Percentiles rank a stretch among this genome's conserved stretches.
Conservation (phyloP, 1,140 invertebrate genomes). For the Megathymus violae region DNA sequence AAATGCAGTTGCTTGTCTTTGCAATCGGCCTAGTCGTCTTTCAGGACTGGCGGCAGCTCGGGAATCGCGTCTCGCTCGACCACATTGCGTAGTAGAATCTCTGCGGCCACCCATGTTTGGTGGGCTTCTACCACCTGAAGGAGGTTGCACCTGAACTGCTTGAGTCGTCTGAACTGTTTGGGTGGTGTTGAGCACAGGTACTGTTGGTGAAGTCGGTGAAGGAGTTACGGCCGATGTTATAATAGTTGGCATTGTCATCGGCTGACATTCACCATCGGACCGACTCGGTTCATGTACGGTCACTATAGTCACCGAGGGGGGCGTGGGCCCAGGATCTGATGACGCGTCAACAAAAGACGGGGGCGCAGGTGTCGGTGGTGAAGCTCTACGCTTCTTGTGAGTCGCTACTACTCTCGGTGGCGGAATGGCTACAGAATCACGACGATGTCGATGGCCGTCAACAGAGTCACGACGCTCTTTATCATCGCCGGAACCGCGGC, state of each 20-base stretch:
- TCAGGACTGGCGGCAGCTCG: slow-evolving; percentile 88
- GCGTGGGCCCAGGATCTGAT: slow-evolving; percentile 86
- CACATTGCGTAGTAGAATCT: slow-evolving; percentile 93
- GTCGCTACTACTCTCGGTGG: slow-evolving; percentile 85
- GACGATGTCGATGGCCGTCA: slow-evolving; percentile 77
- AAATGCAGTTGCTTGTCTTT: slow-evolving; percentile 93
- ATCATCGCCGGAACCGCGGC: slow-evolving; percentile 83
- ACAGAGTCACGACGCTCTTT: slow-evolving; percentile 76
- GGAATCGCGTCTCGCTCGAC: slow-evolving; percentile 87
- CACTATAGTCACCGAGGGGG: slow-evolving; percentile 79
- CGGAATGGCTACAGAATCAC: slow-evolving; percentile 86
- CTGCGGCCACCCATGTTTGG: slow-evolving; percentile 87
- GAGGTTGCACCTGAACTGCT: slow-evolving; percentile 81
- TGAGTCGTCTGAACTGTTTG: slow-evolving; percentile 66
- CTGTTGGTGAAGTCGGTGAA: slow-evolving; percentile 89
- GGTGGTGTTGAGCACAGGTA: slow-evolving; percentile 56
- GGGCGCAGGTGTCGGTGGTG: slow-evolving; percentile 84
- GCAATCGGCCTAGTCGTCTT: slow-evolving; percentile 88
- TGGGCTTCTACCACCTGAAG: slow-evolving; percentile 78
- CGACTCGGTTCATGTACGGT: slow-evolving; percentile 75
- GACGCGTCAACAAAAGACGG: slow-evolving; percentile 91
- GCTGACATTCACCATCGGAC: slow-evolving; percentile 85
- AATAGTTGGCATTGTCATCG: slow-evolving; percentile 90
- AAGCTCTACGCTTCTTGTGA: slow-evolving; percentile 87
- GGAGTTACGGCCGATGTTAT: slow-evolving; percentile 92